Conservation (phyloP, 2,888 invertebrate species). For the Tachina grossa region DNA sequence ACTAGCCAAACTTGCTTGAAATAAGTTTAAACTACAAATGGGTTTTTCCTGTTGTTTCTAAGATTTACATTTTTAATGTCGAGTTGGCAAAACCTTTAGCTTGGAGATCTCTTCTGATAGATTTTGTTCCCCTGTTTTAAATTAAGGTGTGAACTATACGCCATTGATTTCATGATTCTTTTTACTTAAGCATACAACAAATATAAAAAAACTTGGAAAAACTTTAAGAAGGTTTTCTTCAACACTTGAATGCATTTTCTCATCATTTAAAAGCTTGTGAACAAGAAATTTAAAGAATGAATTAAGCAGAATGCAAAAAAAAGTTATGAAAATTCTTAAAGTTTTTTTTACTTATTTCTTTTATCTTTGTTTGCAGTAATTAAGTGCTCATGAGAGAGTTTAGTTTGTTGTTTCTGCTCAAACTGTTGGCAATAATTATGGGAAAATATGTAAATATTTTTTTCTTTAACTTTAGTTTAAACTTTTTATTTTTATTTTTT, state of each 20-base stretch:
- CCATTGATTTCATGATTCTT: conserved; percentile 11
- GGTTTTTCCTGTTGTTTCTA: too few species aligned
- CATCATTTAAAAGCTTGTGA: conserved; percentile 57
- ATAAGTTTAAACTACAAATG: neutral
- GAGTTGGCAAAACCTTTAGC: too few species aligned
- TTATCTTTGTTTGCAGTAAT: conserved; percentile 36
- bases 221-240: conserved; percentile 42
- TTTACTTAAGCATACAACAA: neutral
- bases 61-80: neutral
- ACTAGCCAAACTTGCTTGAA: neutral
- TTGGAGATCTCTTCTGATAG: neutral
- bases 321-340: conserved; percentile 46
- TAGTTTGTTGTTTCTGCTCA: conserved; percentile 11
- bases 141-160: conserved; percentile 42
- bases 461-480: neutral
- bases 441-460: conserved; percentile 56
- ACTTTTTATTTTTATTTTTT: conserved; percentile 26
- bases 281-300: conserved; percentile 23
- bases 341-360: neutral
- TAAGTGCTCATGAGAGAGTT: conserved; percentile 46
- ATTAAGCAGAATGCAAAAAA: conserved; percentile 2
- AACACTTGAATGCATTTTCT: conserved; percentile 68
- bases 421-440: conserved; percentile 61
- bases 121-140: conserved; percentile 6
- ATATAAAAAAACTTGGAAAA: conserved; percentile 12